Percentiles rank a stretch among this genome's conserved stretches.
phyloP scores from a whole-genome alignment of 2,797 vertebrate species.

The Enteromius anoplus region DNA sequence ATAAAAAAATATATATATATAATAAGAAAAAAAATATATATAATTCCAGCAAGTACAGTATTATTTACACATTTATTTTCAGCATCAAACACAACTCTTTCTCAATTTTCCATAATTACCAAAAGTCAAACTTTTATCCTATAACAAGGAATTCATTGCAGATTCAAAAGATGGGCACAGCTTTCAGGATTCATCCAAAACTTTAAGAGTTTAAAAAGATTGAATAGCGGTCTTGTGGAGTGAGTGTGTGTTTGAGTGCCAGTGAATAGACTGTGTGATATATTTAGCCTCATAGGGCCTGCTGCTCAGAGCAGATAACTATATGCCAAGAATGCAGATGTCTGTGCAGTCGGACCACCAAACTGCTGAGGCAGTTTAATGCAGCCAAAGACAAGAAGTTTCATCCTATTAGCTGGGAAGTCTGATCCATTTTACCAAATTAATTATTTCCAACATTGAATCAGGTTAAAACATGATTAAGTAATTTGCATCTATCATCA shows the following conservation, averaged over 20 bases:
- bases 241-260: constrained; percentile 35
- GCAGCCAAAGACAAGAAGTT: constrained; percentile 33
- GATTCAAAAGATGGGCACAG: constrained; percentile 49
- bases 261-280: constrained; percentile 58
- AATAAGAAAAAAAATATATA: constrained; percentile 15
- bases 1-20: not conserved
- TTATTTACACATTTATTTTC: not conserved
- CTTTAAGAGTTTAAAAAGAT: constrained; percentile 11
- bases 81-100: not conserved
- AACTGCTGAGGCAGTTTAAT: constrained; percentile 60
- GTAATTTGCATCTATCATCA: constrained; percentile 13
- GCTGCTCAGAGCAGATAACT: constrained; percentile 64
- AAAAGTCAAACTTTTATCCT: not conserved
- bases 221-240: constrained; percentile 48
- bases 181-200: constrained; percentile 49
- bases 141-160: constrained; percentile 43
- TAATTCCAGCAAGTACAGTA: too few species aligned
- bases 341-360: constrained; percentile 59
- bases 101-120: not conserved
- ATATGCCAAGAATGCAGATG: constrained; percentile 65
- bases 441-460: constrained; percentile 16
- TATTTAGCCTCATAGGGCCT: constrained; percentile 61
- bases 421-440: constrained; percentile 24
- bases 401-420: constrained; percentile 15
- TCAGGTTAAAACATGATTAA: not conserved